Evolutionary conservation across 2,797 vertebrate species (phyloP), one percentile per base, ranked within the genome.

Genomic region (Hyperoplus lanceolatus): DNA sequence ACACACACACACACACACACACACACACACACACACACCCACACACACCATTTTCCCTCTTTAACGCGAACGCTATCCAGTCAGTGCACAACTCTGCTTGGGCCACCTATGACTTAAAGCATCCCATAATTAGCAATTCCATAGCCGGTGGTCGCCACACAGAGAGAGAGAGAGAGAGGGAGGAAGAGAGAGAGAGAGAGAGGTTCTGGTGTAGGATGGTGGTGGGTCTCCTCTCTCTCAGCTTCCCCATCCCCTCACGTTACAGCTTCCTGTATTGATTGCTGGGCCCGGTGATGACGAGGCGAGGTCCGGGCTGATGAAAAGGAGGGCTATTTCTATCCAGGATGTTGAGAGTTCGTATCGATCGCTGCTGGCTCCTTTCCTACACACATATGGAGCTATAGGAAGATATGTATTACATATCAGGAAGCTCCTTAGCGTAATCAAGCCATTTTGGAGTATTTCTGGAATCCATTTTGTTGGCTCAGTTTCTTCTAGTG

Each of bases 241-340:
- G 53, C 82, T 81, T 85, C 83, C 83, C 65, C 81, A 75, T 89
- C 85, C 91, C 90, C 86, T 92, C 87, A 89, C 75, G 53, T 92
- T 91, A 85, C 89, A 83, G 87, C 84, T 94, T 94, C 94, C 93
- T 93, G 92, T 93, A 94, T 94, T 80, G 93, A 94, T 93, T 87
- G 88, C 81, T 79, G 80, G 82, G 74, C 66, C 87, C 88, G 86
- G 84, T 79, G 90, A 92, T 92, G 93, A 93, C 83, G 88, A 90
- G 82, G 86, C 83, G 88, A 90, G 82, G 86, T 54, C 83, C 45
- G 6, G 84, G 74, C 90, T 89, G 89, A 92, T 92, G 91, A 93
- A 93, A 87, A 92, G 90, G 80, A 92, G 75, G 75, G 82, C 90
- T 94, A 94, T 94, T 94, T 93, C 90, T 83, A 93, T 89, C 91